Evolutionary conservation across 2,888 invertebrate genomes (phyloP).

Genomic region (Thumatha senex): DNA sequence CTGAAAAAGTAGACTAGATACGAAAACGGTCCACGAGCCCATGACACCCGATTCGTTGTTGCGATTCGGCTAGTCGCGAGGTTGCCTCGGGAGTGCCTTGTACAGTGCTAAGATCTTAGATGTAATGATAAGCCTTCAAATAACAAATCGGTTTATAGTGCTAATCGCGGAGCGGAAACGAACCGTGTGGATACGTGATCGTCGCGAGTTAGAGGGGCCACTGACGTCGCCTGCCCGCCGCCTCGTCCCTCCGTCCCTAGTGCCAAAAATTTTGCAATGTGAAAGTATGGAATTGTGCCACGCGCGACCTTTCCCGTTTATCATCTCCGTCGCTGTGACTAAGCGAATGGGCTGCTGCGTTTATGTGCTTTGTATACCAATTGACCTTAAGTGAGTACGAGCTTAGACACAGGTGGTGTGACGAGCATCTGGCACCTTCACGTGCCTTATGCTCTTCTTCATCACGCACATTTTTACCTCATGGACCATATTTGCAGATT

Average conservation of each 20-base stretch:
- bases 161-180: conserved; percentile 56
- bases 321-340: conserved; percentile 54
- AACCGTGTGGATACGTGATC: conserved; percentile 70
- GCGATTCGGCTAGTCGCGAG: conserved; percentile 69
- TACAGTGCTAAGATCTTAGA: conserved; percentile 45
- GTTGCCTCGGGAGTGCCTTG: conserved; percentile 59
- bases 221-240: conserved; percentile 78
- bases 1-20: conserved; percentile 68
- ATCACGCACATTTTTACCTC: conserved; percentile 23
- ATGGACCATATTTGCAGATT: conserved; percentile 25
- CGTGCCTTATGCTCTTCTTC: conserved; percentile 46
- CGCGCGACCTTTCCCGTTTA: conserved; percentile 75
- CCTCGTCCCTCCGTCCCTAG: conserved; percentile 74
- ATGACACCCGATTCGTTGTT: conserved; percentile 78
- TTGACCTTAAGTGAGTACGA: conserved; percentile 63
- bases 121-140: conserved; percentile 46
- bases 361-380: conserved; percentile 60
- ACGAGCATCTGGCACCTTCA: conserved; percentile 52
- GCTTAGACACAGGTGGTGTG: conserved; percentile 48
- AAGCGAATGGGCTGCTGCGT: conserved; percentile 45
- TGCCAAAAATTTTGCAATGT: conserved; percentile 83
- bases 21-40: conserved; percentile 80
- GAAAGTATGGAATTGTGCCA: conserved; percentile 82
- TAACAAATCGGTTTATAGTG: conserved; percentile 50
- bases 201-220: conserved; percentile 73